phyloP scores from a whole-genome alignment of 2,797 vertebrate species.

The Spinus olivaceus region DNA sequence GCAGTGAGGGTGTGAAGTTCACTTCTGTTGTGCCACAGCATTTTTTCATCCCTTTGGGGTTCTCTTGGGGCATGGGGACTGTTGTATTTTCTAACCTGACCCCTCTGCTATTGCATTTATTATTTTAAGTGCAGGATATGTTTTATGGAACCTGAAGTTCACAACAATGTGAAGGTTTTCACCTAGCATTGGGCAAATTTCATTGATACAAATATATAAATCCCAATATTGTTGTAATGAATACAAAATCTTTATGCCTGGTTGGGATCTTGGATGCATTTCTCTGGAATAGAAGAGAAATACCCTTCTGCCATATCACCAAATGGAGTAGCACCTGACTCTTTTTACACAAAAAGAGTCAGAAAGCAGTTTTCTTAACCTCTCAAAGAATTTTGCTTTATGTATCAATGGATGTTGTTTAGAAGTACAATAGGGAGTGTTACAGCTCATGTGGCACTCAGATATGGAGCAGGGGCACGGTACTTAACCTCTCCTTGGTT shows the following conservation, averaged over 20 bases:
- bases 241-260: neutral
- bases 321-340: neutral
- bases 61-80: neutral
- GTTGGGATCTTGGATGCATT: neutral
- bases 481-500: neutral
- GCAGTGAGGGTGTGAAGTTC: neutral
- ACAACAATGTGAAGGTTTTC: neutral
- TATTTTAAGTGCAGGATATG: neutral
- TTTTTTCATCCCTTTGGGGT: neutral
- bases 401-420: neutral
- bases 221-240: neutral
- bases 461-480: neutral
- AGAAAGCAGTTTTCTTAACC: neutral
- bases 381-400: neutral
- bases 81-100: neutral
- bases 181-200: neutral
- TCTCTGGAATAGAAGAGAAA: neutral
- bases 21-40: rapidly evolving
- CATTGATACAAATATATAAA: neutral
- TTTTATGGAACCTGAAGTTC: neutral
- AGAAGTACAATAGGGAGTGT: neutral
- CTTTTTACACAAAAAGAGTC: neutral
- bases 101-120: neutral
- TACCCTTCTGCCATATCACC: neutral
- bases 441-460: neutral